phyloP scores from a whole-genome alignment of 2,797 vertebrate species.

The Rhabdophis nuchalis region DNA sequence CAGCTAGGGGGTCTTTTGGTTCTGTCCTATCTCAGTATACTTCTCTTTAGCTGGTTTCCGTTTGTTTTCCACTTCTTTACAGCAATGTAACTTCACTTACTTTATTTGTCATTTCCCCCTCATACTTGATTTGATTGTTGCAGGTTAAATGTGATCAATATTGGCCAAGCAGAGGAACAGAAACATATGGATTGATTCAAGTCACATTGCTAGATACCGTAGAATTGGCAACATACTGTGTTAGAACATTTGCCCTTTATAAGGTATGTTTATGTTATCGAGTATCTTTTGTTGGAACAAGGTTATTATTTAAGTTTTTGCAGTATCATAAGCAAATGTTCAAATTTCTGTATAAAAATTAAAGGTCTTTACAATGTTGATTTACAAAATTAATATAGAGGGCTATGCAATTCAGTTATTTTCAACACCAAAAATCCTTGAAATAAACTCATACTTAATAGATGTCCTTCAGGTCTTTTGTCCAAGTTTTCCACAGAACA shows the following conservation, averaged over 20 bases:
- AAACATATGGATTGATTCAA: conserved; percentile 95
- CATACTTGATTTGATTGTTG: conserved; percentile 41
- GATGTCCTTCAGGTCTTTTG: neutral
- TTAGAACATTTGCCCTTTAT: conserved; percentile 96
- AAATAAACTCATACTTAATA: neutral
- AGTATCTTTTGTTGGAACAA: neutral
- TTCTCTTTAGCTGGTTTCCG: neutral
- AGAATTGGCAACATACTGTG: conserved; percentile 94
- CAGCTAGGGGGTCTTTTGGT: neutral
- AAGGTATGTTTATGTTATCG: conserved; percentile 76
- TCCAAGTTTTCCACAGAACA: neutral
- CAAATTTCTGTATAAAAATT: neutral
- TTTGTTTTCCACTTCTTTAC: neutral
- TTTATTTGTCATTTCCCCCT: conserved; percentile 3
- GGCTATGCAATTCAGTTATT: neutral
- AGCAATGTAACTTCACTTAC: neutral
- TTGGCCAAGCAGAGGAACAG: conserved; percentile 95
- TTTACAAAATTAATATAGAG: neutral
- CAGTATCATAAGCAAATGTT: conserved; percentile 6
- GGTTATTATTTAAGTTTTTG: conserved; percentile 18
- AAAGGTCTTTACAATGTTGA: neutral
- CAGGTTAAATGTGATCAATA: conserved; percentile 99
- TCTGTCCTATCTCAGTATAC: neutral
- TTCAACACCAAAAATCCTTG: neutral
- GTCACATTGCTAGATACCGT: conserved; percentile 94